Evolutionary conservation across 2,888 invertebrate genomes (phyloP).

Genomic region (Schrankia costaestrigalis): DNA sequence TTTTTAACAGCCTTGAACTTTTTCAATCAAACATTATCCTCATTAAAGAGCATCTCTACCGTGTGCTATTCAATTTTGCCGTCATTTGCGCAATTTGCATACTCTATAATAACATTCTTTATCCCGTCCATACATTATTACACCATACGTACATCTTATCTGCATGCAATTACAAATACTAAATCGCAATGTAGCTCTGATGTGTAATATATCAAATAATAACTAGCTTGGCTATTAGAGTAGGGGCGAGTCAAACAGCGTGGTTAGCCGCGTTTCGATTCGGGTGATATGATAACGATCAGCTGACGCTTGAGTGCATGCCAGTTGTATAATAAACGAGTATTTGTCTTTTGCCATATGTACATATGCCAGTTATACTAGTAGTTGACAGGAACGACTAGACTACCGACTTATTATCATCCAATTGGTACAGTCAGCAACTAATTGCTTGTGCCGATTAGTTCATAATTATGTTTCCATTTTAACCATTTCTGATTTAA

Average conservation of each 20-base stretch:
- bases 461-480: no score
- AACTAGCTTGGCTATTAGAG: conserved; percentile 3
- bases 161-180: background rate
- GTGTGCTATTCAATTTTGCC: no score
- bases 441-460: no score
- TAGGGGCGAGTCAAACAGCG: conserved; percentile 2
- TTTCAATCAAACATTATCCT: no score
- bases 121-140: no score
- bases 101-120: no score
- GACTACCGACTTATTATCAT: conserved; percentile 5
- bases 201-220: conserved; percentile 1
- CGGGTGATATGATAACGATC: conserved; percentile 36
- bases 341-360: conserved; percentile 22
- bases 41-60: no score
- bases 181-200: background rate
- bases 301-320: conserved; percentile 34
- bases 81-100: no score
- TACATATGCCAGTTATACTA: conserved; percentile 17
- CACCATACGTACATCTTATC: no score
- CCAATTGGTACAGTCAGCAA: no score
- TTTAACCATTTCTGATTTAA: no score
- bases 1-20: no score
- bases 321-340: conserved; percentile 36
- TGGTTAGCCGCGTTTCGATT: conserved; percentile 26
- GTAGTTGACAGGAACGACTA: conserved; percentile 15